These are phyloP conservation scores for Odontamblyopus rebecca DNA, from an alignment of 2,797 vertebrate species.

Conservation along the genomic window DNA sequence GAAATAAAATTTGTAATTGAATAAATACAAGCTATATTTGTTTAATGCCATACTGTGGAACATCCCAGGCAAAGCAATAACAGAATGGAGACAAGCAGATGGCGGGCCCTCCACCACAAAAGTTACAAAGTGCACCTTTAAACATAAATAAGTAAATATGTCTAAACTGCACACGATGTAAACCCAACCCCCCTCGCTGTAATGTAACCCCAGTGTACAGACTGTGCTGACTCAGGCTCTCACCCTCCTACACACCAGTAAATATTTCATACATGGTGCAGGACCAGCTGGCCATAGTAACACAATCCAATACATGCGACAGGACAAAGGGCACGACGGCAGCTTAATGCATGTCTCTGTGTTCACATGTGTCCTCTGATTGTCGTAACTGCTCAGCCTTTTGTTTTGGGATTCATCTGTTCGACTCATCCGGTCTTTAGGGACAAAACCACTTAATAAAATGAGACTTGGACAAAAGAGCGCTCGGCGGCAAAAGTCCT, in stretches of 20 bases:
- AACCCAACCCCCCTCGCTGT: neutral
- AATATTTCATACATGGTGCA: conserved; percentile 73
- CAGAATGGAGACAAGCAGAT: too few relatives aligned
- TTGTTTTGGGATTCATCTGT: conserved; percentile 13
- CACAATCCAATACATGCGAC: conserved; percentile 12
- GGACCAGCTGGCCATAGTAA: conserved; percentile 47
- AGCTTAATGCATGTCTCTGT: conserved; percentile 15
- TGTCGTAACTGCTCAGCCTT: conserved; percentile 1
- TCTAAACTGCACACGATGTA: neutral
- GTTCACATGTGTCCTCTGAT: conserved; percentile 7
- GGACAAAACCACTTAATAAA: conserved; percentile 12
- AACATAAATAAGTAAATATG: neutral
- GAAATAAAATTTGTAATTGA: too few relatives aligned
- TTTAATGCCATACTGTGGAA: too few relatives aligned
- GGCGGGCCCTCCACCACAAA: too few relatives aligned
- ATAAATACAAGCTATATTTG: too few relatives aligned
- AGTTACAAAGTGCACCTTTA: too few relatives aligned
- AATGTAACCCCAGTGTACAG: conserved; percentile 19
- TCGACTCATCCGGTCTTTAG: neutral
- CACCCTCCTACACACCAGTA: conserved; percentile 45
- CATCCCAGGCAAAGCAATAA: too few relatives aligned
- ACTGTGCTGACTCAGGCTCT: conserved; percentile 23
- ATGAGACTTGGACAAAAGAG: conserved; percentile 19
- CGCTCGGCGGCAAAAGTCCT: neutral
- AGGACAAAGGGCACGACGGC: conserved; percentile 12